Percentiles rank a stretch among this genome's conserved stretches.
phyloP scores from a whole-genome alignment of 2,113 vertebrate genomes.

The Pica pica region DNA sequence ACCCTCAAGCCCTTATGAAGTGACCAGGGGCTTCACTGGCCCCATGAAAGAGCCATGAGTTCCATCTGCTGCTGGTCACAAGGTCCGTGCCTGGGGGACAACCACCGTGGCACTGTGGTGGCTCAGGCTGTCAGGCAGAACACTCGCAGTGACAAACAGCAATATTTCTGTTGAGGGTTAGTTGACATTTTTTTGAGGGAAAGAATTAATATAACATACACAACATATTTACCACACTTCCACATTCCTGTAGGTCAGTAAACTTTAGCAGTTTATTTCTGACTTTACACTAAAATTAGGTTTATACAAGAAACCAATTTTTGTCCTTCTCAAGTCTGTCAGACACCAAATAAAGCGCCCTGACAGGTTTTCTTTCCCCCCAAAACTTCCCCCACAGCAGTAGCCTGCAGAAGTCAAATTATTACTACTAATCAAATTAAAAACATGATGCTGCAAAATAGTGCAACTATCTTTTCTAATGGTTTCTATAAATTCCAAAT shows the following conservation, averaged over 20 bases:
- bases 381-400: not conserved
- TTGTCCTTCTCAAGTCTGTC: not conserved
- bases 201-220: fast-evolving
- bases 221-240: not conserved
- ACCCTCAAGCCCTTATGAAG: fast-evolving
- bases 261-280: not conserved
- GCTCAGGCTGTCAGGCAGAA: not conserved
- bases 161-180: not conserved
- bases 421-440: not conserved
- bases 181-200: not conserved
- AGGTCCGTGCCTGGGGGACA: fast-evolving
- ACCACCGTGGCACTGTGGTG: fast-evolving
- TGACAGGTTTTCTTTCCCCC: not conserved
- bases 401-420: not conserved
- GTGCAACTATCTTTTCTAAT: not conserved
- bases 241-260: not conserved
- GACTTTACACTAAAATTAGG: not conserved
- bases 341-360: not conserved
- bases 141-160: not conserved
- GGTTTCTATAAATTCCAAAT: not conserved
- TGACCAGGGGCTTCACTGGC: not conserved
- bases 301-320: not conserved
- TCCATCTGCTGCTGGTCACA: fast-evolving
- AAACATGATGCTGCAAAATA: not conserved
- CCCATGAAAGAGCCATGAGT: fast-evolving